Base-by-base conservation (phyloP, 2,113 vertebrate genomes). In the Lycocorax pyrrhopterus region DNA sequence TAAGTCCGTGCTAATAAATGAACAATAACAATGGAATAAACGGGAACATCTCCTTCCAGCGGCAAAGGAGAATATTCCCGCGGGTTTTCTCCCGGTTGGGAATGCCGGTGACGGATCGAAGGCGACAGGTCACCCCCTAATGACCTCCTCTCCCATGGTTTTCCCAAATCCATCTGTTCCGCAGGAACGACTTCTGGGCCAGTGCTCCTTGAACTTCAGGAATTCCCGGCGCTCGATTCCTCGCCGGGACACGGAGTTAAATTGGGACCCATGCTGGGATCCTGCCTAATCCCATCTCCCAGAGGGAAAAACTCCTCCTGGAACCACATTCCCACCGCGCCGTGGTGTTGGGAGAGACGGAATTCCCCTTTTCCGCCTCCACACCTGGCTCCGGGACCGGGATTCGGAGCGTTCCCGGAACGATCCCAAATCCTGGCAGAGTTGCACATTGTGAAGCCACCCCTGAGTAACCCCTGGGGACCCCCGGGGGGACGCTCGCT, bases 71-170 rank as follows among this genome's bases (percentile, higher is more conserved):
- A 78, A 47, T 2, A 33, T 76, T 79, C n/a, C 55, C 23, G 12
- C 12, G 33, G 85, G 52, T 12, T 77, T 15, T 41, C 72, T 43
- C 25, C 17, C 23, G 6, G 52, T 4, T 35, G 29, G 91, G 64
- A 37, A 63, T 20, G 27, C 9, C n/a, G 26, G 39, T 80, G 94
- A 84, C 9, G 68, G 62, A 97, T 97, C 25, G 26, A 55, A 84
- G 84, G 58, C 78, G 96, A 94, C 97, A 97, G 79, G 81, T 96
- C 86, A 96, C 92, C 93, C 93, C 84, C 73, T 97, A 95, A 96
- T 96, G 96, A 97, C 94, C 94, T 91, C 75, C 88, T 79, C 96
- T 95, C 97, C 97, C 88, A 91, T 92, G 77, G 90, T 60, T 96
- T 39, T 71, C 87, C 88, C 84, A 90, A 96, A 87, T 22, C 77